Base-by-base conservation (phyloP, 2,888 invertebrate genomes). In the Drosophila paramelanica region DNA sequence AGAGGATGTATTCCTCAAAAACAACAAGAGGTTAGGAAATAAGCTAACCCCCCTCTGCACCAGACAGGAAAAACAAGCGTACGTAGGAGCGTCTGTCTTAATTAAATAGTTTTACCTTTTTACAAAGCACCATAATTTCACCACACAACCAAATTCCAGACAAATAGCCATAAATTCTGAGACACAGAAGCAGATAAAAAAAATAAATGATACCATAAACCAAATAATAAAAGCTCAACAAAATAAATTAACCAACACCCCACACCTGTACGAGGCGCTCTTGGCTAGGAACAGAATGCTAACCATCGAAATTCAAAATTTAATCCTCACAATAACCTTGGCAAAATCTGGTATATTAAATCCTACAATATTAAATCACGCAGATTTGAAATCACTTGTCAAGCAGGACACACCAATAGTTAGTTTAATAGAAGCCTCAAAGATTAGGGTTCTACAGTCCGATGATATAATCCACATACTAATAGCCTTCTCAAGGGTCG, bases 141-240 rank as follows among this genome's bases (percentile, higher is more conserved):
- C 31, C 31, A 7, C 31, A 8, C 6, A 31, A 8, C 8, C 31
- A 11, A 43, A 43, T 10, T 43, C 42, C 42, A 43, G 17, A 27
- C 46, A 46, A n/a, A 46, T 46, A 6, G 3, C n/a, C 2, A 33
- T 38, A 23, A 50, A 38, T 11, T 38, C 58, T 14, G 47, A 58
- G 17, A 58, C 58, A 11, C 58, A 47, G 6, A 49, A 49, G n/a
- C 38, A 58, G n/a, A 58, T 49, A 23, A 58, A 58, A 13, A 56
- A 20, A 38, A 6, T 56, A n/a, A 56, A 38, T 3, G 46, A 56
- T 10, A 46, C 56, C 14, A 25, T 27, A 27, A 27, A 27, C 27
- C 27, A 27, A 7, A 27, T 27, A 27, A 27, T 27, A 27, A 27
- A 27, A 27, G 27, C 27, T 56, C 10, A 56, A 56, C 10, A 45